A percentile compares a stretch with the other conserved stretches of the same genome.
phyloP scores from a whole-genome alignment of 2,113 vertebrate genomes.

The Leucopsar rothschildi region DNA sequence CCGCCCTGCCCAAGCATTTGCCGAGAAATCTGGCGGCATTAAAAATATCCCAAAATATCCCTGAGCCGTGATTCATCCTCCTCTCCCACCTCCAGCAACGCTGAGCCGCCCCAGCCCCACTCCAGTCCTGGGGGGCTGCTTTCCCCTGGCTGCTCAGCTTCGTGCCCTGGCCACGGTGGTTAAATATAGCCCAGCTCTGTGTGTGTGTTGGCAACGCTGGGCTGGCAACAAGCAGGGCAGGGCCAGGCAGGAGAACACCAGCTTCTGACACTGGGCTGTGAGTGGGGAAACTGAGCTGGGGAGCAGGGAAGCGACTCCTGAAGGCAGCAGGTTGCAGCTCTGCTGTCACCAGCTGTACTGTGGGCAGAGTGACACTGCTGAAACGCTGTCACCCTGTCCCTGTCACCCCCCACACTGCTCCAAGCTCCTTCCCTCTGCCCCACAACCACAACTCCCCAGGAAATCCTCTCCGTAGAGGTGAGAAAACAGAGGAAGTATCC shows the following conservation, averaged over 20 bases:
- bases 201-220: neutral
- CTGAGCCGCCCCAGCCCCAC: neutral
- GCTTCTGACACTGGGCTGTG: rapidly evolving
- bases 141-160: neutral
- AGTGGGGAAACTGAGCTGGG: neutral
- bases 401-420: neutral
- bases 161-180: rapidly evolving
- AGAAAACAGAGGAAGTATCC: neutral
- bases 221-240: neutral
- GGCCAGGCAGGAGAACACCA: neutral
- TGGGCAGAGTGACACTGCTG: neutral
- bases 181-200: neutral
- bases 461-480: rapidly evolving
- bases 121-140: neutral
- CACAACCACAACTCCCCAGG: neutral
- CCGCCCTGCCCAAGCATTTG: neutral
- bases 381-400: neutral
- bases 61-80: neutral
- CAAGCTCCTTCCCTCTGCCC: neutral
- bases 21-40: neutral
- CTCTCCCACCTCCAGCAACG: neutral
- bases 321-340: neutral
- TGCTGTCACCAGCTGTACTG: neutral
- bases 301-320: neutral
- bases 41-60: slow-evolving; percentile 44